Evolutionary conservation across 37 sponge, comb jelly and placozoan species (phyloP).

Genomic region (Spongilla lacustris): DNA sequence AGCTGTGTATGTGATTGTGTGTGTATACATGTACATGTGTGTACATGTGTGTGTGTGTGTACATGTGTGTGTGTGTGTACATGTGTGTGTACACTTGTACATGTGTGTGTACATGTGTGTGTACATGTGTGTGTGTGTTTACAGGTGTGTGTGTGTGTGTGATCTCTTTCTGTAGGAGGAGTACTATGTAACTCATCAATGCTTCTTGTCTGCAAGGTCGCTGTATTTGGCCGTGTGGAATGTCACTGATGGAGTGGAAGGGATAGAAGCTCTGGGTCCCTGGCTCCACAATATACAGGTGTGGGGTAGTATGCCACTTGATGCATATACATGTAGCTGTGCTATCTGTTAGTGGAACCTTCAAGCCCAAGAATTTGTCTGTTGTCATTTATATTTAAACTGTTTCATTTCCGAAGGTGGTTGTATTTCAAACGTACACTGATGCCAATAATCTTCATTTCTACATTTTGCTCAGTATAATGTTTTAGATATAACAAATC

Average conservation of each 20-base stretch:
- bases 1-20: too few species aligned
- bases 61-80: too few species aligned
- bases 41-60: too few species aligned
- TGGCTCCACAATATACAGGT: constrained; percentile 96
- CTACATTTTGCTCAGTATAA: too few species aligned
- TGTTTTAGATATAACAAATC: too few species aligned
- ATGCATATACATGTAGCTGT: neutral
- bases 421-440: too few species aligned
- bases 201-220: constrained; percentile 85
- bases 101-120: neutral
- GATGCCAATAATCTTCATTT: too few species aligned
- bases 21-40: too few species aligned
- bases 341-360: too few species aligned
- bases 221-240: constrained; percentile 89
- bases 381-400: too few species aligned
- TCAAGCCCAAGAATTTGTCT: too few species aligned
- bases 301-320: neutral
- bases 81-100: neutral
- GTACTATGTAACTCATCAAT: constrained; percentile 96
- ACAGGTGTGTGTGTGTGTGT: neutral
- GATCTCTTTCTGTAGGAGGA: constrained; percentile 60
- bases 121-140: neutral
- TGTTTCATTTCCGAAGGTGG: too few species aligned
- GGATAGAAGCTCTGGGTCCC: constrained; percentile 71
- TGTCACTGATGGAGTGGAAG: constrained; percentile 67